Evolutionary conservation across 2,113 vertebrate genomes (phyloP), one percentile per base, ranked within the genome.

Genomic region (Dinomys branickii): DNA sequence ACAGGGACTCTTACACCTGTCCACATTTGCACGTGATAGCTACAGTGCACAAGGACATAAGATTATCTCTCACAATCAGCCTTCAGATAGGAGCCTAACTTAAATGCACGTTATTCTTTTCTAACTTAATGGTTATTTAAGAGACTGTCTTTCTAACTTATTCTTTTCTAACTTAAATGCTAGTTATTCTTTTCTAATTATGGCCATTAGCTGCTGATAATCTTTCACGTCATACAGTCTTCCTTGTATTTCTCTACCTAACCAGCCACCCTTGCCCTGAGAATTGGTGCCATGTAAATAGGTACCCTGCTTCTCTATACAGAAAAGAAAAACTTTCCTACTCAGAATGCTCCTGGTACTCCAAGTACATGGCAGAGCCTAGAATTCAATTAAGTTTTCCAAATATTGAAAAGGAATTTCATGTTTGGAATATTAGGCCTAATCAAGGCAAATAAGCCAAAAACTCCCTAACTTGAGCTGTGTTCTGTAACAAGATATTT

Each of bases 161-260:
- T n/a, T n/a, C n/a, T n/a, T n/a, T n/a, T n/a, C n/a, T n/a, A n/a
- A n/a, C n/a, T n/a, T n/a, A n/a, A n/a, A n/a, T 91, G 67, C 35
- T 83, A 96, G 86, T 93, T 96, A 88, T 93, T 89, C 67, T 90
- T 96, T 95, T 88, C 89, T 97, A 95, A 97, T 96, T 95, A 78
- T 90, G 63, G 80, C 14, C 58, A 93, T 94, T 95, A 96, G 38
- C 77, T 94, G 24, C 82, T 91, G 85, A 87, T 91, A 75, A 92
- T 95, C 63, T 96, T 90, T 91, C 94, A 88, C 65, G 28, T 30
- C 17, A 85, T 85, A 41, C 19, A 78, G 59, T 85, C 47, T 75
- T 90, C 56, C 67, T 30, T 88, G 22, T 67, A 91, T 91, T 96
- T 96, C 38, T 94, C 41, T 59, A 90, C 63, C 81, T 93, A 96